These are phyloP conservation scores for Onychomys arenicola DNA, from an alignment of 2,797 vertebrate species.

Conservation along the genomic window DNA sequence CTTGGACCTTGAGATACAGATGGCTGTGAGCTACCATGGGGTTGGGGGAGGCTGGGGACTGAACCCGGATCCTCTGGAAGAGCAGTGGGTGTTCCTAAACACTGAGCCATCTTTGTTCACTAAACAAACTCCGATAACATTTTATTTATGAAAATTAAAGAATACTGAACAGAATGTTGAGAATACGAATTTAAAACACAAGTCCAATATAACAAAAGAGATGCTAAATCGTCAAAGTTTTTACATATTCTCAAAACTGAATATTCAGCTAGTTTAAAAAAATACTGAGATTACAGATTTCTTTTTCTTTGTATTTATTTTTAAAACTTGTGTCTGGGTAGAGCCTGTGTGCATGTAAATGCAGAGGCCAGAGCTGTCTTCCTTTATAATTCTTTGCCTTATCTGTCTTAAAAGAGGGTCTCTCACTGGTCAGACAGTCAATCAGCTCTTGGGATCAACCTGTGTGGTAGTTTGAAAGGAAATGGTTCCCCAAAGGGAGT, in stretches of 20 bases:
- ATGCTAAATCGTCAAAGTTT: conserved; percentile 11
- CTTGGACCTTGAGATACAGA: too few species aligned
- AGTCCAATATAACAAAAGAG: conserved; percentile 25
- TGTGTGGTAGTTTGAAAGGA: too few species aligned
- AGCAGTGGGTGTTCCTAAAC: neutral
- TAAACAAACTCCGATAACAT: neutral
- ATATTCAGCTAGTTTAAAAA: conserved; percentile 15
- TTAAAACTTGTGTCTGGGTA: neutral
- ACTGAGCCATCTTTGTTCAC: neutral
- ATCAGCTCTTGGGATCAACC: neutral
- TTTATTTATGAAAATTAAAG: conserved; percentile 47
- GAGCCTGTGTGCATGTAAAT: neutral
- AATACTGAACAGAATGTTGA: neutral
- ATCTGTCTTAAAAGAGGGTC: neutral
- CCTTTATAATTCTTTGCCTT: neutral
- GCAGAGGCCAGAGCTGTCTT: neutral
- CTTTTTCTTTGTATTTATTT: neutral
- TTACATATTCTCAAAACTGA: conserved; percentile 20
- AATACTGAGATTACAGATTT: neutral
- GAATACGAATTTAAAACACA: conserved; percentile 52
- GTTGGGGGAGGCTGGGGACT: neutral
- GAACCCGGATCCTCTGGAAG: neutral
- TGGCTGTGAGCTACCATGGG: neutral
- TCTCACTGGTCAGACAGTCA: neutral
- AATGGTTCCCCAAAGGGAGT: too few species aligned